Evolutionary conservation across 2,888 invertebrate genomes (phyloP), one percentile per base, ranked within the genome.

Genomic region (Cryptus viduatorius): DNA sequence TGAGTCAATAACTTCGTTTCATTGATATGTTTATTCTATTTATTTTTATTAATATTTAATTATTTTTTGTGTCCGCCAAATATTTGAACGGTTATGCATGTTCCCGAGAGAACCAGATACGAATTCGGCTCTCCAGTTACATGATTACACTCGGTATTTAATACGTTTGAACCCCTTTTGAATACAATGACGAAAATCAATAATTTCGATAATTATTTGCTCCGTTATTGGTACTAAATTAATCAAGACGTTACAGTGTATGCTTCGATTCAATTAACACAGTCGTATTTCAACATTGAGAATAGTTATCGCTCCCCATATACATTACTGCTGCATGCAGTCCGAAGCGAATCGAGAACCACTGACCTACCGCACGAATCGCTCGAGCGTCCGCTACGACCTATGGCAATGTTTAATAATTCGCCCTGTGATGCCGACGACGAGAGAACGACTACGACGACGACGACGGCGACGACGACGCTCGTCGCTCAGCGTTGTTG

Each of bases 381-480:
- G 65, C 46, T 16, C 65, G 65, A 72, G 72, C 50, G 46, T 37
- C 16, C 50, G 53, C 75, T 79, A 64, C 73, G 83, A 83, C 83
- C 83, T 83, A 83, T 76, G 75, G 75, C 83, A 83, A 83, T 71
- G 83, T 83, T 83, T 79, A 83, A 83, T 79, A 83, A 83, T 83
- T 79, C 65, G 79, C 79, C 48, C 64, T 56, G 83, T 69, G 75
- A 75, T 24, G 48, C 31, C 29, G 65, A 69, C 69, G 48, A 69
- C 61, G 68, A 50, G 48, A 56, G 37, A 37, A 37, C 37, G 24
- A 24, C 24, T 24, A 24, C 24, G 24, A 69, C 78, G 79, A 79
- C 78, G 73, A 53, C 69, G 79, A 77, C 73, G 71, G 56, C 69
- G 65, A 79, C 77, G 83, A 42, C 68, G 78, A 67, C 42, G 61